Percentiles rank a stretch among this genome's conserved stretches.
phyloP scores from a whole-genome alignment of 1,140 invertebrate species.

The Tachypleus tridentatus region DNA sequence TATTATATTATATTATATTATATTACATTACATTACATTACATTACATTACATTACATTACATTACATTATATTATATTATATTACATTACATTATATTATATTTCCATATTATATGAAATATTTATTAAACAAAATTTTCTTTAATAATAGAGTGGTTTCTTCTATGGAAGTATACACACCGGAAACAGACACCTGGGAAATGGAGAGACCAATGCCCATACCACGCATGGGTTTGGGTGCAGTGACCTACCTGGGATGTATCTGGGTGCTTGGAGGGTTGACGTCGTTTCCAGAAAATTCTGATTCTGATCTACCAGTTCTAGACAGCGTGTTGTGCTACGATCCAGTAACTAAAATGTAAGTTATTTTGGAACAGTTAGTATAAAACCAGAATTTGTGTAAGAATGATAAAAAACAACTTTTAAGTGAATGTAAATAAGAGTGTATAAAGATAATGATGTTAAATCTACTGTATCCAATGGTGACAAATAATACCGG shows the following conservation, averaged over 20 bases:
- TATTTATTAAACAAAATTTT: background rate
- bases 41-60: background rate
- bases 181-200: slow-evolving; percentile 12
- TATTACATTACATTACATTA: no score
- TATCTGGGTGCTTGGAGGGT: slow-evolving; percentile 16
- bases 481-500: no score
- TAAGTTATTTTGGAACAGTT: background rate
- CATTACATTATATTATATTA: background rate
- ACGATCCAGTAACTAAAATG: background rate
- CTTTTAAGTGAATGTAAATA: no score
- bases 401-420: background rate
- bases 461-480: no score
- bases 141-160: slow-evolving; percentile 8
- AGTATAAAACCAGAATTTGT: background rate
- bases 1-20: no score
- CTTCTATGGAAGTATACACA: slow-evolving; percentile 15
- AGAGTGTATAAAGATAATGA: no score
- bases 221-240: slow-evolving; percentile 14
- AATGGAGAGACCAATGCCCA: slow-evolving; percentile 2
- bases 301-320: slow-evolving; percentile 1
- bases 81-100: background rate
- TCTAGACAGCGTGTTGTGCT: slow-evolving; percentile 10
- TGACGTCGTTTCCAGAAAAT: slow-evolving; percentile 5
- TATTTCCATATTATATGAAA: background rate
- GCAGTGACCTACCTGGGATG: slow-evolving; percentile 3